Percentiles rank a stretch among this genome's conserved stretches.
phyloP scores from a whole-genome alignment of 2,888 invertebrate species.

The Caenorhabditis sp. region DNA sequence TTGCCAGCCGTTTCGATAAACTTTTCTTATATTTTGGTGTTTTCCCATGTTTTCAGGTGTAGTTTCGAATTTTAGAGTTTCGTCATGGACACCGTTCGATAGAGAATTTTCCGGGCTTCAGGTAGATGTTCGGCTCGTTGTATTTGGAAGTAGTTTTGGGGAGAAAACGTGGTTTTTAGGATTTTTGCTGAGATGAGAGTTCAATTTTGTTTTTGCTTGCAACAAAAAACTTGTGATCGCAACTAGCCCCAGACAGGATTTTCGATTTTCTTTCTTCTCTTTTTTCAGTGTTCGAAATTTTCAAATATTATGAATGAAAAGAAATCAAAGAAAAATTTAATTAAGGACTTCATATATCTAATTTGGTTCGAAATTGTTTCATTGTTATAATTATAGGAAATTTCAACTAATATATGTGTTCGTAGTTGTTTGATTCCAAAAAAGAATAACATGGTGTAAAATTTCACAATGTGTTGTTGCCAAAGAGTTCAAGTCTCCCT shows the following conservation, averaged over 20 bases:
- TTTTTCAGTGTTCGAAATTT: background rate
- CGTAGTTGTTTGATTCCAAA: too few species aligned
- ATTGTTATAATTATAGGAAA: too few species aligned
- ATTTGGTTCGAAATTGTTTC: too few species aligned
- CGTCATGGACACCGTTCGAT: background rate
- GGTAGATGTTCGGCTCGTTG: background rate
- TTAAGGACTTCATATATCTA: too few species aligned
- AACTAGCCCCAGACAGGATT: background rate
- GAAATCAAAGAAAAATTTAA: too few species aligned
- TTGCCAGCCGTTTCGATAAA: background rate
- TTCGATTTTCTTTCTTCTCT: background rate
- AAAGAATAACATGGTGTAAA: too few species aligned
- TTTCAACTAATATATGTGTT: too few species aligned
- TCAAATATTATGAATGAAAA: too few species aligned
- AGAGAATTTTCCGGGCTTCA: background rate
- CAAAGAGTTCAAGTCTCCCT: too few species aligned
- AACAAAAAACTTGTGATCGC: constrained; percentile 5
- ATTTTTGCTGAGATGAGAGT: background rate
- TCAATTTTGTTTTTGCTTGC: background rate
- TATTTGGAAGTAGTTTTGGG: background rate
- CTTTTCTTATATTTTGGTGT: constrained; percentile 10
- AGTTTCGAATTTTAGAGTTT: constrained; percentile 1
- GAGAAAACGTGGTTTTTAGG: constrained; percentile 17
- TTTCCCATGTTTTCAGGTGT: constrained; percentile 4
- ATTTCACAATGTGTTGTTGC: too few species aligned